phyloP scores from a whole-genome alignment of 2,797 vertebrate genomes.

The Phyllotis vaccarum region DNA sequence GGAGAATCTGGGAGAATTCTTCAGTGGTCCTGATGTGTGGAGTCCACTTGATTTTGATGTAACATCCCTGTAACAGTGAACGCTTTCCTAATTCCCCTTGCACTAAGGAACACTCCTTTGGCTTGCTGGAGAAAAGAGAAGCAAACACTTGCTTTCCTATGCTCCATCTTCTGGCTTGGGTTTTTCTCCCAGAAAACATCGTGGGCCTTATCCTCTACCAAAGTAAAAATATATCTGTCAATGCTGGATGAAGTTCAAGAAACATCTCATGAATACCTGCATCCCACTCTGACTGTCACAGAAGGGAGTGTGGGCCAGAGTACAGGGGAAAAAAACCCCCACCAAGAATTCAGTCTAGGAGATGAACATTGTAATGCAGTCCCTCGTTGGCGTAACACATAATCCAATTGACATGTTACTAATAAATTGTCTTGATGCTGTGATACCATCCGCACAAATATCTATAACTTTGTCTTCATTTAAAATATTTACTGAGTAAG shows the following conservation, averaged over 20 bases:
- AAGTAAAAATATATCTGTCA: background rate
- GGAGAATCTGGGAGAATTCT: too few relatives aligned
- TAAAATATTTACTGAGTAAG: background rate
- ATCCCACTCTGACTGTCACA: background rate
- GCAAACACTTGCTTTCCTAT: background rate
- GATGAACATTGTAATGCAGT: background rate
- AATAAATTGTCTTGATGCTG: background rate
- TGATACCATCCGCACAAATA: background rate
- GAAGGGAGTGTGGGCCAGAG: rapidly evolving
- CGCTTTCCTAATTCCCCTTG: background rate
- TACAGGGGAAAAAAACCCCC: background rate
- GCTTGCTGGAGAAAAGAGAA: background rate
- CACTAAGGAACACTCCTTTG: background rate
- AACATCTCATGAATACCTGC: background rate
- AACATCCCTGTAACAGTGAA: background rate
- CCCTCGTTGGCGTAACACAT: too few relatives aligned
- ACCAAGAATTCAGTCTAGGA: background rate
- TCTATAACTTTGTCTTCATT: background rate
- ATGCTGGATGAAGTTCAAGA: background rate
- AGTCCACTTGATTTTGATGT: background rate
- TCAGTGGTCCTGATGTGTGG: rapidly evolving
- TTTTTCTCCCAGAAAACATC: background rate
- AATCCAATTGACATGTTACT: background rate
- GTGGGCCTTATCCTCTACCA: background rate
- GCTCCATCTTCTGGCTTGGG: background rate